These are phyloP conservation scores for Nomada fabriciana DNA, from an alignment of 2,888 invertebrate species.

Conservation along the genomic window DNA sequence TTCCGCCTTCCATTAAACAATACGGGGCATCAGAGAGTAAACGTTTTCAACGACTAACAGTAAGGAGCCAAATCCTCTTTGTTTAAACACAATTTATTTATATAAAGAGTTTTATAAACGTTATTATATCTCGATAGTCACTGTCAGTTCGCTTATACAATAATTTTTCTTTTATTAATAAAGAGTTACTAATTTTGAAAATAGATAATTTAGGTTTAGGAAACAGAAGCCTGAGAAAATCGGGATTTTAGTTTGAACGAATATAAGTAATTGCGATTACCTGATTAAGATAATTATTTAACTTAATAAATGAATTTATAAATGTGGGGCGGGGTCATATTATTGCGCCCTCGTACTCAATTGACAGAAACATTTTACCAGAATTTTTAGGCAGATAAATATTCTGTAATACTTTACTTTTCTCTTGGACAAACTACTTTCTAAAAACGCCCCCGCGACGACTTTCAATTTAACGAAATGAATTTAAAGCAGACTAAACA, in stretches of 20 bases:
- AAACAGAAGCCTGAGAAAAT: background rate
- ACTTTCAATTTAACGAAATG: background rate
- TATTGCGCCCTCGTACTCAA: too few relatives aligned
- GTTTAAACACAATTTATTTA: background rate
- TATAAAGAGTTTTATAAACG: too few relatives aligned
- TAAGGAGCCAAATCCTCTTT: background rate
- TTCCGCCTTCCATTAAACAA: background rate
- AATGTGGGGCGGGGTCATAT: too few relatives aligned
- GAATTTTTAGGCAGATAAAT: too few relatives aligned
- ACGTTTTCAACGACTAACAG: background rate
- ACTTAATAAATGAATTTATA: too few relatives aligned
- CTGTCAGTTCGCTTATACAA: background rate
- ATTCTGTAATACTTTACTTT: too few relatives aligned
- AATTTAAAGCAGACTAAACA: background rate
- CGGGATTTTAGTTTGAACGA: background rate
- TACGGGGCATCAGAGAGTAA: background rate
- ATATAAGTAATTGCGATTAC: too few relatives aligned
- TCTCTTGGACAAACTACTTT: too few relatives aligned
- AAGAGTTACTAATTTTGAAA: background rate
- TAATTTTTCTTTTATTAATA: background rate
- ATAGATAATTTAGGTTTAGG: background rate
- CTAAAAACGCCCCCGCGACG: too few relatives aligned
- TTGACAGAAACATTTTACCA: too few relatives aligned
- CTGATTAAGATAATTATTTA: too few relatives aligned
- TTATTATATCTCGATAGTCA: too few relatives aligned